These are phyloP conservation scores for Scarus forsteni DNA, from an alignment of 2,797 vertebrate species.

Conservation along the genomic window DNA sequence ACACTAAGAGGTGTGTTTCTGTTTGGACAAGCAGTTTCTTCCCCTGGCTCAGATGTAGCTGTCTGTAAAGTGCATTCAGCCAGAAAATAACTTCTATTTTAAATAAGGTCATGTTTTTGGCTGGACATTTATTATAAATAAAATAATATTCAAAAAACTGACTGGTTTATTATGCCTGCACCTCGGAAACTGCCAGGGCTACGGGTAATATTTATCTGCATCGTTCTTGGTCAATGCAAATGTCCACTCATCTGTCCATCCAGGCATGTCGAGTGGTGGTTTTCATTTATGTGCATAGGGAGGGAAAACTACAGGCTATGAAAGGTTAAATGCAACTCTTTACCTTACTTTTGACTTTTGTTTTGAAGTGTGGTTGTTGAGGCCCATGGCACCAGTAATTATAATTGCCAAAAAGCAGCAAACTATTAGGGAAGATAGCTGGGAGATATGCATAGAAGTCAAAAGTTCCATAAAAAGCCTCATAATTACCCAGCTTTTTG, in stretches of 20 bases:
- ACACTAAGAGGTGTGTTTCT: constrained; percentile 8
- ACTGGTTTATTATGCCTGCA: too few species aligned
- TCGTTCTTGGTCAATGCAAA: too few species aligned
- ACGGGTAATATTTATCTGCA: too few species aligned
- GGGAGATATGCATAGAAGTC: too few species aligned
- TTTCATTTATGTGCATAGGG: constrained; percentile 1
- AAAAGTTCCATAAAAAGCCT: too few species aligned
- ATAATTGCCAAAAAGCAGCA: not conserved
- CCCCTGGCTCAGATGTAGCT: not conserved
- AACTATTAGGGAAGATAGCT: too few species aligned
- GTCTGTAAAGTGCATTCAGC: not conserved
- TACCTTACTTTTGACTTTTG: not conserved
- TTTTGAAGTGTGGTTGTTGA: too few species aligned
- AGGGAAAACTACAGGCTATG: constrained; percentile 1
- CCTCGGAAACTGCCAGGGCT: too few species aligned
- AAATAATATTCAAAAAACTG: not conserved
- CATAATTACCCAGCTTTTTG: too few species aligned
- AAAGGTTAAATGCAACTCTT: constrained; percentile 21
- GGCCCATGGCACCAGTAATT: too few species aligned
- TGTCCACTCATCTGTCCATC: too few species aligned
- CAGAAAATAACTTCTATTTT: not conserved
- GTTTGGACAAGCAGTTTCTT: constrained; percentile 40
- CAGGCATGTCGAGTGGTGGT: too few species aligned
- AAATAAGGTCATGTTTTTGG: not conserved
- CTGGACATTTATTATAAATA: not conserved